These are phyloP conservation scores for Toxostoma redivivum DNA, from an alignment of 2,113 vertebrate species.

Conservation along the genomic window DNA sequence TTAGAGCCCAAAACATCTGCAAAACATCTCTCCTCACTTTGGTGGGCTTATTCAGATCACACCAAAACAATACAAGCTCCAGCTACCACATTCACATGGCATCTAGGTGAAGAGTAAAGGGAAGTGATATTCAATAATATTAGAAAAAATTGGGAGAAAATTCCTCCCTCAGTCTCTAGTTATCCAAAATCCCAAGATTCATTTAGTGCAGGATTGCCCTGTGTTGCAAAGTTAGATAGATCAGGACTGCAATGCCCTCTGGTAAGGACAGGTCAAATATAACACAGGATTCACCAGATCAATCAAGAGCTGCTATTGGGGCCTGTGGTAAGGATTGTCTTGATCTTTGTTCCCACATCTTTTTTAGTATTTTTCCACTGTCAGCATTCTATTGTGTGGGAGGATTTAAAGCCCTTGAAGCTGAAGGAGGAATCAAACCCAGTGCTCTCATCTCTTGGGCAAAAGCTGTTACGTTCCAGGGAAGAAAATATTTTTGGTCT, in stretches of 20 bases:
- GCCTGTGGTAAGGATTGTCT: not conserved
- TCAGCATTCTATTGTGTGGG: not conserved
- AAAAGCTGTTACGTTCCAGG: not conserved
- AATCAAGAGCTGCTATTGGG: not conserved
- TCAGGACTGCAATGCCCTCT: not conserved
- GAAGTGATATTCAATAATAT: not conserved
- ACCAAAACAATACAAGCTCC: rapidly evolving
- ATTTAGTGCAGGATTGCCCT: not conserved
- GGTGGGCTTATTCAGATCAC: not conserved
- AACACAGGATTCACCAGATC: not conserved
- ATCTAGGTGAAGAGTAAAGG: not conserved
- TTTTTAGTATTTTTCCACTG: not conserved
- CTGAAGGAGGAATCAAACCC: not conserved
- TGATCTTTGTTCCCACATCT: not conserved
- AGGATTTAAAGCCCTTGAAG: not conserved
- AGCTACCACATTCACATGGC: not conserved
- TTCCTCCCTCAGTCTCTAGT: not conserved
- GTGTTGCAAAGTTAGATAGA: not conserved
- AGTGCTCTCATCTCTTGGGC: not conserved
- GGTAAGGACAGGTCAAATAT: not conserved
- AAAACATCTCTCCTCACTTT: not conserved
- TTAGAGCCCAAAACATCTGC: not conserved
- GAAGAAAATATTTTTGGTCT: not conserved
- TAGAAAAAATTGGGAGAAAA: not conserved
- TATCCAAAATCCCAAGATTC: not conserved